phyloP scores from a whole-genome alignment of 2,797 vertebrate genomes.

The Halcyon leucocephala region DNA sequence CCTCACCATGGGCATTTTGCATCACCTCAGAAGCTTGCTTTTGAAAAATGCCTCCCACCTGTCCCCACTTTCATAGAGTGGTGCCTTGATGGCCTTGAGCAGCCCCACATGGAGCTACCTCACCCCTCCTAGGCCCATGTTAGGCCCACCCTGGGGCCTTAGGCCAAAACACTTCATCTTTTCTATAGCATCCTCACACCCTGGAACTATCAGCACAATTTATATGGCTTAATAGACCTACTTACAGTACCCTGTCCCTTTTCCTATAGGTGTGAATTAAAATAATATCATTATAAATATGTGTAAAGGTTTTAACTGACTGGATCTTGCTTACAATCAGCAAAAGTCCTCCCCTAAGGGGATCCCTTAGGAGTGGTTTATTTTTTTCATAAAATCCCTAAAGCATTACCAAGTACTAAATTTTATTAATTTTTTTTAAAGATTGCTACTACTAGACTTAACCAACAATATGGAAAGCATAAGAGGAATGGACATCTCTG shows the following conservation, averaged over 20 bases:
- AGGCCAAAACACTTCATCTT: not conserved
- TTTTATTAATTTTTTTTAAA: not conserved
- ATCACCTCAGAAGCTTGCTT: not conserved
- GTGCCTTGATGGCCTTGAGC: not conserved
- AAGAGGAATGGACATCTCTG: not conserved
- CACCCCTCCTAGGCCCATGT: fast-evolving
- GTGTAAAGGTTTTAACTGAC: not conserved
- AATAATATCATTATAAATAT: not conserved
- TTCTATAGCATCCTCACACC: not conserved
- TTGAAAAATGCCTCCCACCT: fast-evolving
- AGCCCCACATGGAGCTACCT: not conserved
- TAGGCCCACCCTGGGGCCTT: not conserved
- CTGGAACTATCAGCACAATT: not conserved
- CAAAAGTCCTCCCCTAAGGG: not conserved
- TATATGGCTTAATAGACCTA: not conserved
- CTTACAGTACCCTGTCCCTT: not conserved
- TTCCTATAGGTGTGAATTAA: not conserved
- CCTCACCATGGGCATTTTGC: fast-evolving
- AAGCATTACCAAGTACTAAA: not conserved
- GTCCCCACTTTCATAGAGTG: not conserved
- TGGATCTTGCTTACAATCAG: not conserved
- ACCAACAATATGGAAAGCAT: not conserved
- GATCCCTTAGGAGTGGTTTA: no score
- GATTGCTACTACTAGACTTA: not conserved
- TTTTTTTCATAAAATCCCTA: not conserved